A percentile compares a stretch with the other conserved stretches of the same genome.
phyloP scores from a whole-genome alignment of 2,797 vertebrate species.

The Euphonia xanthogaster region DNA sequence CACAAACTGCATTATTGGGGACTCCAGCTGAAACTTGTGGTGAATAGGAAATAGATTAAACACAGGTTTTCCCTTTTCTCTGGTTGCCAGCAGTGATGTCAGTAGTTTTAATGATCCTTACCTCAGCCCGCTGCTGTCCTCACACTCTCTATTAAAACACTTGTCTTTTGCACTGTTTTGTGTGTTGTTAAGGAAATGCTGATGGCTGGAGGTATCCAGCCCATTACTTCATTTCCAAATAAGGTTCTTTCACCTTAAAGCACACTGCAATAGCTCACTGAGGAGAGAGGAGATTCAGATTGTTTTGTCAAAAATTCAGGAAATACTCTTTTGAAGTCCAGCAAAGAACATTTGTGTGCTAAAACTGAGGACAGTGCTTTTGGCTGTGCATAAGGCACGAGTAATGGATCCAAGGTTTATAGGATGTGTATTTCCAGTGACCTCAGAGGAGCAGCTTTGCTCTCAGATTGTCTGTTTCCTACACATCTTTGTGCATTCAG shows the following conservation, averaged over 20 bases:
- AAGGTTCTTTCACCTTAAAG: conserved; percentile 17
- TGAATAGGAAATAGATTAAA: conserved; percentile 80
- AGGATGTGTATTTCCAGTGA: not conserved
- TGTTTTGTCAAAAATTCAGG: not conserved
- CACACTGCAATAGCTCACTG: not conserved
- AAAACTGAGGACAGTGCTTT: not conserved
- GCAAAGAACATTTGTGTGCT: not conserved
- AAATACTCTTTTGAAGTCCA: not conserved
- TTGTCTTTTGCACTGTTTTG: conserved; percentile 50
- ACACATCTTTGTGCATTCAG: not conserved
- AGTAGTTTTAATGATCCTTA: conserved; percentile 73
- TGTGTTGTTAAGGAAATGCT: conserved; percentile 73
- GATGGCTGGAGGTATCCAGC: conserved; percentile 53
- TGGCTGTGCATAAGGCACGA: not conserved
- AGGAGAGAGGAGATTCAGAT: not conserved
- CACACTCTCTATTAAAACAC: not conserved
- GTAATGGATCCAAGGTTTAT: not conserved
- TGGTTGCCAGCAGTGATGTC: conserved; percentile 79
- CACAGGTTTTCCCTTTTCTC: conserved; percentile 79
- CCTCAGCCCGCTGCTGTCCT: conserved; percentile 63
- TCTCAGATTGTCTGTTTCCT: not conserved
- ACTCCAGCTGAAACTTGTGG: conserved; percentile 73
- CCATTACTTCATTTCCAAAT: conserved; percentile 1
- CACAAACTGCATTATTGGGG: conserved; percentile 69
- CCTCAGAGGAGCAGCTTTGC: not conserved